Base-by-base conservation (phyloP, 2,797 vertebrate genomes). In the Propithecus perrieri region DNA sequence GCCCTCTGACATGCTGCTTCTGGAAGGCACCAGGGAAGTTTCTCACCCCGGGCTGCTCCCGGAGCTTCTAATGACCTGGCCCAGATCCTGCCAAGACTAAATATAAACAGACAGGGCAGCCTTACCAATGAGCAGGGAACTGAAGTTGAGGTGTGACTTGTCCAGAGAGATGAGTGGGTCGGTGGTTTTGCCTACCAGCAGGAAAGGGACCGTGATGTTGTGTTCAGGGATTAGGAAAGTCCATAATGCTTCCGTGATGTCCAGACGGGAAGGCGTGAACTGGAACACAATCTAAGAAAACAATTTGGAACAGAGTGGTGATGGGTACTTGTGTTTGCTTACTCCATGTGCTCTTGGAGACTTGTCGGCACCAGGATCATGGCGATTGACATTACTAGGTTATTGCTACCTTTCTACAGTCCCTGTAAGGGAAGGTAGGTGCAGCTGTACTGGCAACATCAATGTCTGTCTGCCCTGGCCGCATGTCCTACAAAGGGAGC, bases 241-340 rank as follows among this genome's bases (percentile, higher is more conserved):
- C 99, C 99, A 99, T 86, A 98, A 98, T 0, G 99, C 99, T 98
- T 99, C 99, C 6, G 99, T 99, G 91, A 98, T 88, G 38, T 98
- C 99, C 98, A 99, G 96, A 59, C 98, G 98, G 91, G 93, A 95
- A 13, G 99, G 98, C 2, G 96, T 88, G 97, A 99, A 99, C 95
- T 99, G 98, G 98, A 99, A 99, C 78, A 96, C 97, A 80, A 99
- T 97, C 99, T 99, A 81, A 63, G 75, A 67, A 87, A 74, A 97
- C 87, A 91, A 87, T 87, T 88, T 20, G 75, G 63, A 79, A 63
- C 18, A 57, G 9, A 35, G 20, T 5, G 28, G 61, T 93, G 41
- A 97, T 59, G 90, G 67, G 24, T 12, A n/a, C 35, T 75, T 89
- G 14, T 15, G 20, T 85, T 80, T 38, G n/a, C 8, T 33, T 26